Conservation (phyloP, 2,888 invertebrate species). For the Trissolcus japonicus region DNA sequence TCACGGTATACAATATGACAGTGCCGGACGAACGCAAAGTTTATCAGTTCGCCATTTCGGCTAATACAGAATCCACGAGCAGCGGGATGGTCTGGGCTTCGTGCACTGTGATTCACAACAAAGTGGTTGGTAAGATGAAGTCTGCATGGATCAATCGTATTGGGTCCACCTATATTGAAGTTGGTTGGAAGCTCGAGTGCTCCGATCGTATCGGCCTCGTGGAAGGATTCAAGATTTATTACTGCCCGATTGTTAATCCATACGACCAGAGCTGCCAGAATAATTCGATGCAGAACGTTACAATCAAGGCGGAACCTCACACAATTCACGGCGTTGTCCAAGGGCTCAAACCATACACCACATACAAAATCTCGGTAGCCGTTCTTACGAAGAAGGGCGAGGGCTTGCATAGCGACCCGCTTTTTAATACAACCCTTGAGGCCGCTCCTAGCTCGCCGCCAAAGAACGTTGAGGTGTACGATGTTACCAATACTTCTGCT, state of each 20-base stretch:
- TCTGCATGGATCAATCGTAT: conserved; percentile 78
- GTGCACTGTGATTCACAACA: conserved; percentile 81
- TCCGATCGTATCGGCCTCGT: conserved; percentile 84
- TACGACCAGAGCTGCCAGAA: conserved; percentile 79
- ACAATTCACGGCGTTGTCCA: conserved; percentile 79
- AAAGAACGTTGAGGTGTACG: conserved; percentile 79
- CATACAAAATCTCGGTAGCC: conserved; percentile 84
- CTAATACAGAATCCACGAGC: conserved; percentile 82
- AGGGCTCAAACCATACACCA: conserved; percentile 84
- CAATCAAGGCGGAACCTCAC: conserved; percentile 77
- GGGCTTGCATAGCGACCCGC: conserved; percentile 80
- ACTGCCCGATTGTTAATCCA: conserved; percentile 82
- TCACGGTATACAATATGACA: conserved; percentile 79
- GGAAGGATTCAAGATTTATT: conserved; percentile 85
- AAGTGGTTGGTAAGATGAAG: conserved; percentile 79
- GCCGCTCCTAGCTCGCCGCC: conserved; percentile 81
- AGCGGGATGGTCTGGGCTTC: conserved; percentile 92
- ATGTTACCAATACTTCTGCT: conserved; percentile 82
- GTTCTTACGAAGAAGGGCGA: conserved; percentile 80
- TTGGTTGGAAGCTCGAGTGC: conserved; percentile 88
- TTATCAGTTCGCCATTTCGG: conserved; percentile 89
- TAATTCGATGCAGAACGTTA: conserved; percentile 74
- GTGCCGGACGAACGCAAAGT: conserved; percentile 79
- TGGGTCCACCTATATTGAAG: conserved; percentile 78
- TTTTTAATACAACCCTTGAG: conserved; percentile 83